Evolutionary conservation across 2,113 vertebrate species (phyloP), one percentile per base, ranked within the genome.

Genomic region (Sakesphorus luctuosus): DNA sequence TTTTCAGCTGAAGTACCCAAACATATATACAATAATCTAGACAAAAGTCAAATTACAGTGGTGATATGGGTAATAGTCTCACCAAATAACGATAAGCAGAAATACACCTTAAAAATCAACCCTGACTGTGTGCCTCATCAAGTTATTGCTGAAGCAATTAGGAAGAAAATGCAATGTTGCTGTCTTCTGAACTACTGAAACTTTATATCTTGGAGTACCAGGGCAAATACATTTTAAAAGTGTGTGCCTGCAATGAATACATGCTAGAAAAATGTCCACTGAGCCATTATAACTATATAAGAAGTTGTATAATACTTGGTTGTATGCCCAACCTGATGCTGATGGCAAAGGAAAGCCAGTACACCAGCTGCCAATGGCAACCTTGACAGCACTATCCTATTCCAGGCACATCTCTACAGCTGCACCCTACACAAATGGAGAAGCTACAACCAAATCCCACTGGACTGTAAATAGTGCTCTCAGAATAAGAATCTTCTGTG

Each of bases 1-100:
- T 99, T 99, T 66, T 98, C 99, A 72, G 97, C 98, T 96, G 99
- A 99, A 61, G 98, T 99, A 95, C 99, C 99, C 93, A 99, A 99
- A 96, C 99, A 99, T 97, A 99, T 99, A 97, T 98, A 99, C 97
- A 99, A 98, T 98, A 99, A 99, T 96, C 98, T 99, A 97, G 99
- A 99, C 97, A 99, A 99, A 99, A 99, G 99, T 96, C 99, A 99
- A 98, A 99, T 99, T 95, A 99, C 99, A 95, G 99, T 99, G 92
- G 99, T 99, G 65, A 99, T 99, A 94, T 99, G 99, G 99, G 99
- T 99, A 90, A 99, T 99, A 95, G 99, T 99, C 81, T 99, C 99
- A 66, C 99, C 99, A 55, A 99, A 99, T 98, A 99, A 99, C 19
- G 99, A 99, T 94, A 99, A 99, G 44, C 99, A 99, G 97, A 99